phyloP scores from a whole-genome alignment of 2,113 vertebrate species.

The Zootoca vivipara region DNA sequence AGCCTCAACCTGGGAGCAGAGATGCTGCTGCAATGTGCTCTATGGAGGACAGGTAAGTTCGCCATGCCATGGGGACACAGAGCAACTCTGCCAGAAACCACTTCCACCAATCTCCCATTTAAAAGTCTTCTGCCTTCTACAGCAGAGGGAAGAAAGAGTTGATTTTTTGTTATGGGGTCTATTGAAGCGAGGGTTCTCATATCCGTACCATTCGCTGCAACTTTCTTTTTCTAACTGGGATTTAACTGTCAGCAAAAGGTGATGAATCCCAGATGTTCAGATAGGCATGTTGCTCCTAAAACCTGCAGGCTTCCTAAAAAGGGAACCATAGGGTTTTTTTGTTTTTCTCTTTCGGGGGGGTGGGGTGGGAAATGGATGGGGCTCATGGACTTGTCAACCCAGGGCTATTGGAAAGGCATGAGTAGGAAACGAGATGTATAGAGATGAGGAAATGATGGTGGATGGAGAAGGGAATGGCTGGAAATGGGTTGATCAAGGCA shows the following conservation, averaged over 20 bases:
- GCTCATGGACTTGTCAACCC: background rate
- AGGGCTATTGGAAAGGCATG: background rate
- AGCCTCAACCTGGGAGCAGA: background rate
- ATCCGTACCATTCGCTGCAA: conserved; percentile 66
- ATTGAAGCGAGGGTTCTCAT: conserved; percentile 65
- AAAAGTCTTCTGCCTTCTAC: conserved; percentile 20
- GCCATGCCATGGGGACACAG: too few species aligned
- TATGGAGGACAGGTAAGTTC: background rate
- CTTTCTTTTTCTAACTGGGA: conserved; percentile 59
- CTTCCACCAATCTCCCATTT: conserved; percentile 1
- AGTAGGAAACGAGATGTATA: background rate
- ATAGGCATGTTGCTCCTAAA: conserved; percentile 67
- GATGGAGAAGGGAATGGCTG: background rate
- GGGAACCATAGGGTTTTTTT: too few species aligned
- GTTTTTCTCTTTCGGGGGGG: background rate
- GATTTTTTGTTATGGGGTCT: conserved; percentile 65
- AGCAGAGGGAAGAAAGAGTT: conserved; percentile 45
- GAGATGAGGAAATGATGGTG: too few species aligned
- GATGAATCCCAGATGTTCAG: conserved; percentile 74
- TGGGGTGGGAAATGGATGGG: too few species aligned
- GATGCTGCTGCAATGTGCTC: too few species aligned
- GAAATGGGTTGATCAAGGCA: background rate
- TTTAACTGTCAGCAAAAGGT: conserved; percentile 71
- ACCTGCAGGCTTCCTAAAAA: background rate
- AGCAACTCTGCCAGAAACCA: background rate